Conservation (phyloP, 2,888 invertebrate species). For the Polyommatus iphigenia region DNA sequence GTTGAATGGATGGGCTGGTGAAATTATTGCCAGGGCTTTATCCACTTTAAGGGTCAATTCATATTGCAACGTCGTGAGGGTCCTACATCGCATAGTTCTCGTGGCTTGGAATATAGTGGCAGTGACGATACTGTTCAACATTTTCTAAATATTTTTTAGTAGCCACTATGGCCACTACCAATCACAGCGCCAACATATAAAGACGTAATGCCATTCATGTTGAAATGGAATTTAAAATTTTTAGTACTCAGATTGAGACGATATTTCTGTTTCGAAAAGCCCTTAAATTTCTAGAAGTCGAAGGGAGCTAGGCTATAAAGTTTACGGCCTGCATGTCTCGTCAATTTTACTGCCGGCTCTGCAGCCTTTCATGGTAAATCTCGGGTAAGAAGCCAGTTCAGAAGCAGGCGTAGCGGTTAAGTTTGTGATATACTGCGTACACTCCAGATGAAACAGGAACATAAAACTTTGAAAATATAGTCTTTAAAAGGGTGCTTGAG, state of each 20-base stretch:
- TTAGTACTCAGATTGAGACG: neutral
- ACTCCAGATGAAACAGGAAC: neutral
- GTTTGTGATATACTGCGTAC: neutral
- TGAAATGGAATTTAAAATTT: neutral
- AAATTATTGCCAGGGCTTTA: neutral
- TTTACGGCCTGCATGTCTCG: slow-evolving; percentile 10
- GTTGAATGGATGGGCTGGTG: neutral
- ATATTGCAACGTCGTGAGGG: too few relatives aligned
- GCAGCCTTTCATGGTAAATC: neutral
- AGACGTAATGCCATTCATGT: neutral
- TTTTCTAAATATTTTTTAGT: neutral
- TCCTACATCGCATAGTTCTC: too few relatives aligned
- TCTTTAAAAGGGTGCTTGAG: too few relatives aligned
- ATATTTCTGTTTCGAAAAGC: slow-evolving; percentile 13
- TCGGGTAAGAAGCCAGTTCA: neutral
- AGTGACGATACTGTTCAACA: neutral
- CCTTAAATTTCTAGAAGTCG: slow-evolving; percentile 5
- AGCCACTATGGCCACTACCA: neutral
- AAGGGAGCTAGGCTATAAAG: neutral
- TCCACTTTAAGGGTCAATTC: neutral
- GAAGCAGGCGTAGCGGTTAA: neutral
- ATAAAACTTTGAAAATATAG: too few relatives aligned
- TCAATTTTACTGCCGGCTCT: neutral
- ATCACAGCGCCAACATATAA: neutral
- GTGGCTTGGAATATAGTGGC: neutral